Evolutionary conservation across 2,888 invertebrate genomes (phyloP), one percentile per base, ranked within the genome.

Genomic region (Leptinotarsa haldemani): DNA sequence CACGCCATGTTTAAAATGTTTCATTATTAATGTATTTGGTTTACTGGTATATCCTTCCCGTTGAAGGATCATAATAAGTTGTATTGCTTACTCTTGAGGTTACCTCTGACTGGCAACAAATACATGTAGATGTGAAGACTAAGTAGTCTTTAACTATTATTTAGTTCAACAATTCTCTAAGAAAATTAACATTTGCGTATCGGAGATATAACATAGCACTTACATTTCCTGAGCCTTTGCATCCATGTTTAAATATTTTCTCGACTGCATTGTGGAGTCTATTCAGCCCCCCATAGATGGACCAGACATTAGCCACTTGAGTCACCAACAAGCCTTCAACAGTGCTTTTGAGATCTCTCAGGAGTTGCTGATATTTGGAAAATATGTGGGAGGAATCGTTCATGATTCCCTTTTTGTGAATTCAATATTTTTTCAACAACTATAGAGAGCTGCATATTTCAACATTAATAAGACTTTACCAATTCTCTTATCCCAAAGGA

Each of bases 281-380:
- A 81, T 89, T 90, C 25, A 91, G 83, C 16, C 91, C 91, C 25
- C 91, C 91, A 78, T 90, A 91, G 77, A 91, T 88, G 74, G 89
- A 88, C 91, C 91, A 91, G n/a, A 91, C 89, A 83, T 90, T 90
- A 52, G 90, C 88, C 56, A 90, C 88, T 80, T 90, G 90, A 74
- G 89, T 89, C 65, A 88, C 88, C 69, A 91, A 82, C 73, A 91
- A 85, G 47, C 90, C 89, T 85, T 91, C 91, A n/a, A 90, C 90
- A 4, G 90, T 90, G 20, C 87, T 87, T 79, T 91, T 89, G 70
- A 91, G 85, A 77, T 87, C 88, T 76, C 89, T 87, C 20, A 91
- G 84, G 58, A 91, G 85, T 79, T 89, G 88, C 84, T 89, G 88
- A 81, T 88, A 87, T 80, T 88, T 82, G n/a, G 70, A n/a, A 7